A percentile compares a stretch with the other conserved stretches of the same genome.
phyloP scores from a whole-genome alignment of 2,888 invertebrate genomes.

The Piscicola geometra region DNA sequence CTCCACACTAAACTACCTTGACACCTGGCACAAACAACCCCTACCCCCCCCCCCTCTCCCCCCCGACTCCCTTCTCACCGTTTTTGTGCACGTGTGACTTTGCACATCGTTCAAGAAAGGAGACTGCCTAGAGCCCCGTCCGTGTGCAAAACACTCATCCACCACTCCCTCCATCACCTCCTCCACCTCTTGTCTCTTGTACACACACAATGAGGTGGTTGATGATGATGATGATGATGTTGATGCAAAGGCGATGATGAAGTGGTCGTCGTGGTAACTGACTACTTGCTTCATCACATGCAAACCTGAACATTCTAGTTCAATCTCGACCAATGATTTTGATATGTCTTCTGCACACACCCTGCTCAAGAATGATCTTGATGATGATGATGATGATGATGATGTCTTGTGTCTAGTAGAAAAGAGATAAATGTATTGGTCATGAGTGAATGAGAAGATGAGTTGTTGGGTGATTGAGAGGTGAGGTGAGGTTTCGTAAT shows the following conservation, averaged over 20 bases:
- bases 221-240: not conserved
- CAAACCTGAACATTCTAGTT: not conserved
- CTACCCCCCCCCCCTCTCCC: too few relatives aligned
- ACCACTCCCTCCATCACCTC: conserved; percentile 1
- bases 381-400: not conserved
- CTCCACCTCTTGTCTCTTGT: not conserved
- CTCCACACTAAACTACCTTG: too few relatives aligned
- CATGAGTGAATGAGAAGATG: not conserved
- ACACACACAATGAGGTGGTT: not conserved
- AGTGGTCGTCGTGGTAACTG: not conserved
- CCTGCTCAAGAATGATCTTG: not conserved
- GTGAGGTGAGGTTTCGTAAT: not conserved
- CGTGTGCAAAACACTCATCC: not conserved
- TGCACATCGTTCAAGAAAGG: not conserved
- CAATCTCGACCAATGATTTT: not conserved
- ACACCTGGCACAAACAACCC: too few relatives aligned
- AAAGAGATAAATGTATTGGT: not conserved
- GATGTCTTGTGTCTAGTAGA: conserved; percentile 1
- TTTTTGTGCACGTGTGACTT: not conserved
- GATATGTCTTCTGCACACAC: not conserved
- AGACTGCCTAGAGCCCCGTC: not conserved
- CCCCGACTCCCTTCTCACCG: too few relatives aligned
- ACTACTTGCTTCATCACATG: not conserved
- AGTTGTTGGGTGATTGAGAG: not conserved
- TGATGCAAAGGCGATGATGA: not conserved